Evolutionary conservation across 2,888 invertebrate genomes (phyloP), one percentile per base, ranked within the genome.

Genomic region (Nomada hirtipes): DNA sequence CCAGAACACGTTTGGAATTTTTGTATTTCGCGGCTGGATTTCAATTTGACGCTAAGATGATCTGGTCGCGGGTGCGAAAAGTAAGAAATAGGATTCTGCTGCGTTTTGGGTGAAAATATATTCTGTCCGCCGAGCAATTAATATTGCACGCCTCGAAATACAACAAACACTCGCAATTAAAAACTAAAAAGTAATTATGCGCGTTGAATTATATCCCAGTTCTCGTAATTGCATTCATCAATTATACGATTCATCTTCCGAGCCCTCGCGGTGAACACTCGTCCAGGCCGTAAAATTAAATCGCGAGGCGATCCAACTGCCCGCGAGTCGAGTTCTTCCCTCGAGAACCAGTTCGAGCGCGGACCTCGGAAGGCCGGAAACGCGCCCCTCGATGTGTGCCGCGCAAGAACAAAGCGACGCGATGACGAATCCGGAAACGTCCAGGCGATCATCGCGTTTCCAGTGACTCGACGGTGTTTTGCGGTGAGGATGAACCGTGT

Each of bases 391-490:
- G 44, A 64, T 7, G 20, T 23, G 11, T 7, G 53, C 23, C 50
- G 36, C 42, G 52, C 20, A 61, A 18, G 61, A 72, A 81, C 55
- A 68, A 63, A 73, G 61, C 72, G 64, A 60, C 47, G 55, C 82
- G 59, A 65, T 65, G 82, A 82, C 68, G 82, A 65, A 82, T 82
- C 64, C 76, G 65, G 76, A 57, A 72, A 50, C 29, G 83, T 69
- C 29, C 64, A 11, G 36, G 18, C 50, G 72, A 76, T 69, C 42
- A 76, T 83, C 83, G 83, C 82, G 77, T 69, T 76, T 72, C 77
- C 72, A 83, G 29, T 64, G 23, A 76, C 59, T 67, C 61, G 83
- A 61, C 73, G 76, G 61, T 76, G 83, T 83, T 83, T 74, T 74
- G 74, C 73, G 64, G 68, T 23, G 15, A 74, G 67, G 74, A 84